Conservation (phyloP, 1,140 invertebrate species). For the Drosophila kohkoa region DNA sequence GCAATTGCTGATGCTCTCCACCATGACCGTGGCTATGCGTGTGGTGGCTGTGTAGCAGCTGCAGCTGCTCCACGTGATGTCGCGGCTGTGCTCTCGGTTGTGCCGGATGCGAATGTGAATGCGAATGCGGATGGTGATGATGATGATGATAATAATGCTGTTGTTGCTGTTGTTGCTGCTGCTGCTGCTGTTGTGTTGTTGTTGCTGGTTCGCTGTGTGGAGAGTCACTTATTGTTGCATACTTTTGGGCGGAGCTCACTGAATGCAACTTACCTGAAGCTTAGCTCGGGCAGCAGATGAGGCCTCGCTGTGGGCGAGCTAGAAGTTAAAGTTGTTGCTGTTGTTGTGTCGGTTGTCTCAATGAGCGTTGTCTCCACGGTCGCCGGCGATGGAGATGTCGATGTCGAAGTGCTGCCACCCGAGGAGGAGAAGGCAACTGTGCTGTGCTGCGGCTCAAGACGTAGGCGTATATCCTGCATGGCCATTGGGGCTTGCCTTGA, state of each 20-base stretch:
- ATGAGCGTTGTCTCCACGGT: slow-evolving; percentile 70
- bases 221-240: slow-evolving; percentile 9
- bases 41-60: slow-evolving; percentile 69
- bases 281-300: slow-evolving; percentile 35
- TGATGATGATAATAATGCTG: slow-evolving; percentile 62
- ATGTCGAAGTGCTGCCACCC: slow-evolving; percentile 6
- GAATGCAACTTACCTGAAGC: slow-evolving; percentile 52
- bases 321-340: background rate
- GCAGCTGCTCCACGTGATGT: slow-evolving; percentile 71
- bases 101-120: slow-evolving; percentile 47
- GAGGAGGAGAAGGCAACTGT: slow-evolving; percentile 62
- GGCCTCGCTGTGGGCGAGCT: slow-evolving; percentile 12
- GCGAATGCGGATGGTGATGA: slow-evolving; percentile 51
- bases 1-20: slow-evolving; percentile 79
- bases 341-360: slow-evolving; percentile 49
- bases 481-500: slow-evolving; percentile 36
- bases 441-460: slow-evolving; percentile 74
- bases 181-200: slow-evolving; percentile 45
- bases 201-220: slow-evolving; percentile 24
- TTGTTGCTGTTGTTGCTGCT: slow-evolving; percentile 40
- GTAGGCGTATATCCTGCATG: slow-evolving; percentile 81
- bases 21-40: slow-evolving; percentile 49
- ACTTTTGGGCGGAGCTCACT: background rate
- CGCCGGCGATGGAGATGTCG: slow-evolving; percentile 24
- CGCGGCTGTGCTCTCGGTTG: slow-evolving; percentile 46